Evolutionary conservation across 2,797 vertebrate genomes (phyloP).

Genomic region (Poecile montanus): DNA sequence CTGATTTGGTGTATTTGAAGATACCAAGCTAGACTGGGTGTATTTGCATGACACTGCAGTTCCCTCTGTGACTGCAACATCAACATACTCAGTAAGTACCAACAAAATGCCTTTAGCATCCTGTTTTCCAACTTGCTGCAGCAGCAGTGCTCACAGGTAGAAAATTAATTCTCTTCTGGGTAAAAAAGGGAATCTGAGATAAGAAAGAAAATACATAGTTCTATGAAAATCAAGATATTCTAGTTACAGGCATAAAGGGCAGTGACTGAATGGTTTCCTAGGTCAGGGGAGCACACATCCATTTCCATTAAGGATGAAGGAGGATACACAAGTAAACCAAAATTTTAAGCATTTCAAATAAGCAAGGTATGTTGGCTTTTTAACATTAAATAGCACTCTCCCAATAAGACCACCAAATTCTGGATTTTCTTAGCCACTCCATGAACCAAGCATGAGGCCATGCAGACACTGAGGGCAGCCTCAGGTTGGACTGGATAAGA

Average conservation of each 20-base stretch:
- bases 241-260: neutral
- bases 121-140: neutral
- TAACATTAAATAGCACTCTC: neutral
- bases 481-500: neutral
- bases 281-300: neutral
- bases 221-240: neutral
- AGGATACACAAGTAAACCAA: neutral
- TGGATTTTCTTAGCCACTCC: neutral
- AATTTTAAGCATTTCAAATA: neutral
- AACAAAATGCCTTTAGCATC: neutral
- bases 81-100: neutral
- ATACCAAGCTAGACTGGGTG: neutral
- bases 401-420: neutral
- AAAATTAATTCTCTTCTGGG: neutral
- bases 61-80: neutral
- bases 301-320: neutral
- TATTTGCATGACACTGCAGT: neutral
- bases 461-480: neutral
- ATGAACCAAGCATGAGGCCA: neutral
- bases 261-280: neutral
- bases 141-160: constrained; percentile 1
- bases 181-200: neutral
- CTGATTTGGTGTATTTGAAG: neutral
- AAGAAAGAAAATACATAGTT: neutral
- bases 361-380: neutral